Base-by-base conservation (phyloP, 1,140 invertebrate species). In the Eumaeus atala region DNA sequence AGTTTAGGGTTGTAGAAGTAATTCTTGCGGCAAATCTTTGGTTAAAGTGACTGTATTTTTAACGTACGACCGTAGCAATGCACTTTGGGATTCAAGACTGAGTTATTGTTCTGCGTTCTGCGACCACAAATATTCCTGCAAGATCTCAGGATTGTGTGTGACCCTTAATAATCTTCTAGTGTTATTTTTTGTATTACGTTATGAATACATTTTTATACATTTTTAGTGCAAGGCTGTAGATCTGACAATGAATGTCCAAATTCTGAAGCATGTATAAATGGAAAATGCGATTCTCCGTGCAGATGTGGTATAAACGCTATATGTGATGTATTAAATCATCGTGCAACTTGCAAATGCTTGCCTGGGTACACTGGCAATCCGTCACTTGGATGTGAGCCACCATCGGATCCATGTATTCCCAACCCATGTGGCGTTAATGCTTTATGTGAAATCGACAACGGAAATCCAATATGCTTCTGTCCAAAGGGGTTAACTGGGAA, bases 401-500 rank as follows among this genome's bases (percentile, higher is more conserved):
- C 89, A 12, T 76, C 84, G 44, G 92, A 95, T 84, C 93, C 94
- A 9, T 96, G 95, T 72, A 84, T 92, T 59, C 93, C 94, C 17
- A 95, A 94, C 84, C 95, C 95, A 14, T 97, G 95, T 79, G 96
- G 95, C 12, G 78, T 91, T 0, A 92, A 94, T 69, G 95, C 96
- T 9, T 79, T 94, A 44, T 97, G 96, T 76, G 95, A 97, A 88
- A 89, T 92, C 38, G 94, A 96, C 67, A 92, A 95, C 69, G 95
- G 94, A 58, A 94, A 92, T 84, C 94, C 95, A 0, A 94, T 97
- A 62, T 96, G 96, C 70, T 95, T 91, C 81, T 97, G 96, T 78
- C 95, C 95, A 0, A 95, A 95, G 76, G 95, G 95, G 63, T 88
- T 94, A 52, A 97, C 95, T 9, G 95, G 96, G 83, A 96, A 96